Conservation (phyloP, 2,113 vertebrate species). For the Heteronetta atricapilla region DNA sequence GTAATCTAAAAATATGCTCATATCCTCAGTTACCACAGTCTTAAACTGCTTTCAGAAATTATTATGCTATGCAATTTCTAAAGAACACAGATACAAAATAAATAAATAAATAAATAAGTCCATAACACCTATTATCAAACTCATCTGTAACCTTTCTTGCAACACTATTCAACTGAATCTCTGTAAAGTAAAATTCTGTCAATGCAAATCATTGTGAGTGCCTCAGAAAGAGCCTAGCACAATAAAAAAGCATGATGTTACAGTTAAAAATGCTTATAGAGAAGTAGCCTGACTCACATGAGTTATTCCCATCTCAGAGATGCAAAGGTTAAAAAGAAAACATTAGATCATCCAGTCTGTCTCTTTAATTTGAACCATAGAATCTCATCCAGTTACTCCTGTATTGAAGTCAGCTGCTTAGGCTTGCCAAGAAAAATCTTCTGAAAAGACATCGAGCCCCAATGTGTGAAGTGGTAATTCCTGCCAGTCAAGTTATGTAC, state of each 20-base stretch:
- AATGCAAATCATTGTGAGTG: not conserved
- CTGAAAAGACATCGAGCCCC: not conserved
- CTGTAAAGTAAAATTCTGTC: not conserved
- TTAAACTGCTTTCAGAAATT: not conserved
- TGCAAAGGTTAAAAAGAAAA: conserved; percentile 5
- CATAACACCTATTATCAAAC: not conserved
- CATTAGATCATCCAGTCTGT: not conserved
- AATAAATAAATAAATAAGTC: not conserved
- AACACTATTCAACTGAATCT: not conserved
- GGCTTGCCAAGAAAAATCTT: not conserved
- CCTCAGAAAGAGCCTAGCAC: not conserved
- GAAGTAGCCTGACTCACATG: not conserved
- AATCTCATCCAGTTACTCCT: conserved; percentile 3
- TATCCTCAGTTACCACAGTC: not conserved
- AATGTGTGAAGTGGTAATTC: not conserved
- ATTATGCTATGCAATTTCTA: not conserved
- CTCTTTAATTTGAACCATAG: conserved; percentile 26
- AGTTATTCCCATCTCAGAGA: not conserved
- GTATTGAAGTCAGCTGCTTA: conserved; percentile 7
- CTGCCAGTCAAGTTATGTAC: not conserved
- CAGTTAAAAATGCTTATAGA: not conserved
- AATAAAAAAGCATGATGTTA: not conserved
- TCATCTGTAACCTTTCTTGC: not conserved
- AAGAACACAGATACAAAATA: not conserved
- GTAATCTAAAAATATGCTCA: not conserved